phyloP scores from a whole-genome alignment of 2,888 invertebrate species.

The Agrenia bidenticulata region DNA sequence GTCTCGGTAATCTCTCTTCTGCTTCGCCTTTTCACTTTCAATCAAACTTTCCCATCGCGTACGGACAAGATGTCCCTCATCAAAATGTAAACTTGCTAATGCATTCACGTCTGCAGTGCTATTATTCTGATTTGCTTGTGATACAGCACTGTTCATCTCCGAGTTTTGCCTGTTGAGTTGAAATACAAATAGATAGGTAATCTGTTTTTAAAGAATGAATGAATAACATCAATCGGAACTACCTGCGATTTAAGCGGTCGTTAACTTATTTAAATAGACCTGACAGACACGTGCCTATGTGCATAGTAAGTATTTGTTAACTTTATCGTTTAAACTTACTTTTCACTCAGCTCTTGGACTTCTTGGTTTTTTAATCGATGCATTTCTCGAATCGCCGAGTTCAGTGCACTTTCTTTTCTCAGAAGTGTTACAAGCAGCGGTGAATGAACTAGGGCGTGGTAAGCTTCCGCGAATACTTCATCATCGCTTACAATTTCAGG shows the following conservation, averaged over 20 bases:
- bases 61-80: conserved; percentile 78
- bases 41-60: conserved; percentile 77
- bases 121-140: conserved; percentile 71
- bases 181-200: no score
- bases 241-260: not conserved
- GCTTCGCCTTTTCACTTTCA: conserved; percentile 79
- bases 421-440: conserved; percentile 84
- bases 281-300: no score
- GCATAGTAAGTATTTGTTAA: no score
- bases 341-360: conserved; percentile 68
- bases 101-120: conserved; percentile 84
- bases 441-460: conserved; percentile 79
- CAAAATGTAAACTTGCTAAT: conserved; percentile 72
- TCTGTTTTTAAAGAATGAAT: no score
- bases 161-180: conserved; percentile 68
- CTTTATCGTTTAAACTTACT: conserved; percentile 57
- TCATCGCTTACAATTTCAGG: conserved; percentile 79
- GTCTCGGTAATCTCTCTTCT: conserved; percentile 80
- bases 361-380: conserved; percentile 72
- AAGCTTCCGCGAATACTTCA: conserved; percentile 81
- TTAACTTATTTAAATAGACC: conserved; percentile 8
- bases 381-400: conserved; percentile 73
- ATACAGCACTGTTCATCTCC: conserved; percentile 85
- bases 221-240: not conserved
- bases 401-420: conserved; percentile 83